Conservation (phyloP, 2,888 invertebrate genomes). For the Latrodectus elegans region DNA sequence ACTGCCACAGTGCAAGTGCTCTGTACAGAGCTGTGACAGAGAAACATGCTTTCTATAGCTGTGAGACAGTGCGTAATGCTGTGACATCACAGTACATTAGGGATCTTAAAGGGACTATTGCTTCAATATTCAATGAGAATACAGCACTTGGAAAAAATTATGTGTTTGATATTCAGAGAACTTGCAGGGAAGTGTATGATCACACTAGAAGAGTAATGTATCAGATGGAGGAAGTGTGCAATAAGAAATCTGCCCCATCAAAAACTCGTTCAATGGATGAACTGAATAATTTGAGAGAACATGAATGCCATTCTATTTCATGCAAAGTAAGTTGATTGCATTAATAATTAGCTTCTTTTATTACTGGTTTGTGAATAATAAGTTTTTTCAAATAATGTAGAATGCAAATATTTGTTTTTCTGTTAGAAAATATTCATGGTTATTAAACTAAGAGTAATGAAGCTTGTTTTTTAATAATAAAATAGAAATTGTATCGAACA, state of each 20-base stretch:
- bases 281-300: neutral
- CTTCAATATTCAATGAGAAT: conserved; percentile 92
- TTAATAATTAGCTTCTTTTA: too few species aligned
- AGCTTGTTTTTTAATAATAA: too few species aligned
- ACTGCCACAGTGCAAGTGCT: conserved; percentile 86
- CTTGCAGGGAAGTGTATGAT: conserved; percentile 92
- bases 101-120: conserved; percentile 91
- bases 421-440: neutral
- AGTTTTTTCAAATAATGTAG: neutral
- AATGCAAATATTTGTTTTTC: neutral
- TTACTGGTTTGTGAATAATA: too few species aligned
- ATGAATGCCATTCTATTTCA: conserved; percentile 41
- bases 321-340: conserved; percentile 44
- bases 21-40: conserved; percentile 91
- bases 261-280: neutral
- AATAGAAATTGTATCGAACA: too few species aligned
- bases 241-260: neutral
- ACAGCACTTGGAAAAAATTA: conserved; percentile 90
- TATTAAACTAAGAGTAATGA: neutral
- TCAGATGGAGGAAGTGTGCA: conserved; percentile 74
- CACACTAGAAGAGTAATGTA: conserved; percentile 86
- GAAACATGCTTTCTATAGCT: conserved; percentile 93
- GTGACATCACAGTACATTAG: conserved; percentile 92
- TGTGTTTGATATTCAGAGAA: conserved; percentile 91
- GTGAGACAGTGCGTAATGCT: conserved; percentile 90